These are phyloP conservation scores for Drosophila bunnanda DNA, from an alignment of 2,888 invertebrate species.

Conservation along the genomic window DNA sequence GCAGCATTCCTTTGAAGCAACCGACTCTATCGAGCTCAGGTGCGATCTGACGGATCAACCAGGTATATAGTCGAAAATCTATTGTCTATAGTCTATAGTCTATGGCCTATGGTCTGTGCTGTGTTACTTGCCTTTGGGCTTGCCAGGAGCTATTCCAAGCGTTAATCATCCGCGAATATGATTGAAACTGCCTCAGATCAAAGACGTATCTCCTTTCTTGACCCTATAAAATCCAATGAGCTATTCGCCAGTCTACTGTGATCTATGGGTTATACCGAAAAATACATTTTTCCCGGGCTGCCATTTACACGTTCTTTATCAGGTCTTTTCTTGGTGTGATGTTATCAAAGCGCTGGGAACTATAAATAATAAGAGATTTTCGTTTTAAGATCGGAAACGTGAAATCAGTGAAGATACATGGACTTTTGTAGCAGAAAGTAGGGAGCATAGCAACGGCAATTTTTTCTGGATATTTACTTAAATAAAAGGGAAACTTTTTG, in stretches of 20 bases:
- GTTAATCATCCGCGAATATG: conserved; percentile 65
- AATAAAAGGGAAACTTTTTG: background rate
- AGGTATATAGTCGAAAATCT: background rate
- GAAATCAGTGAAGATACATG: background rate
- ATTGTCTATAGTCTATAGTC: background rate
- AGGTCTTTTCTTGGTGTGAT: conserved; percentile 30
- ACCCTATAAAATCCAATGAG: conserved; percentile 66
- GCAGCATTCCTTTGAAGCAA: conserved; percentile 63
- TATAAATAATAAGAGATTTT: background rate
- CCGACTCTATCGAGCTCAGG: conserved; percentile 59
- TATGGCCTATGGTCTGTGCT: too few species aligned
- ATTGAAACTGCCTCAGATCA: conserved; percentile 51
- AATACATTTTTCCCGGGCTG: background rate
- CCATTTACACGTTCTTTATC: conserved; percentile 26
- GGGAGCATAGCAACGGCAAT: background rate
- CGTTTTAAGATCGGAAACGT: background rate
- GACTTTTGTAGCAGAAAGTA: background rate
- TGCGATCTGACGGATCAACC: conserved; percentile 64
- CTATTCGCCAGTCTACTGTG: conserved; percentile 49
- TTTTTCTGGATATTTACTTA: background rate
- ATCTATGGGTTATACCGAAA: conserved; percentile 25
- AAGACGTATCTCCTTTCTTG: conserved; percentile 48
- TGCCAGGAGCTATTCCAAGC: conserved; percentile 36
- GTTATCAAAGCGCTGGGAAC: conserved; percentile 15
- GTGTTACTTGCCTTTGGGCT: background rate